Evolutionary conservation across 1,140 invertebrate species (phyloP).

Genomic region (Drosophila oshimai): DNA sequence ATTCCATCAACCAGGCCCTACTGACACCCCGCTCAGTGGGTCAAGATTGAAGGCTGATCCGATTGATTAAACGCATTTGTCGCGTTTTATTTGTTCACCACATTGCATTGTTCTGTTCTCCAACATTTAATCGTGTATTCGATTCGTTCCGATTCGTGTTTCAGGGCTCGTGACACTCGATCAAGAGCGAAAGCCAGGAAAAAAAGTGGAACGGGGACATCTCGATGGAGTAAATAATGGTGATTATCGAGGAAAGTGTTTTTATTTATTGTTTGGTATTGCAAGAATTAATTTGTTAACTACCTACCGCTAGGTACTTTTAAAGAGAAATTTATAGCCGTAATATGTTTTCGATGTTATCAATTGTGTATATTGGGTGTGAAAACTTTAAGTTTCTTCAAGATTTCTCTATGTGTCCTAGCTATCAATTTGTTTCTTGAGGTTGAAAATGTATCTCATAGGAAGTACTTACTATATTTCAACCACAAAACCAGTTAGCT

Average conservation of each 20-base stretch:
- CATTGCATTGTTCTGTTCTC: slow-evolving; percentile 35
- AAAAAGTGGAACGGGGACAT: slow-evolving; percentile 43
- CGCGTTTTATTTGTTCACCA: slow-evolving; percentile 24
- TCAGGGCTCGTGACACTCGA: slow-evolving; percentile 61
- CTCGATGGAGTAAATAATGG: background rate
- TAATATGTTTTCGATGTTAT: background rate
- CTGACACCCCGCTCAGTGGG: slow-evolving; percentile 43
- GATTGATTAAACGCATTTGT: slow-evolving; percentile 66
- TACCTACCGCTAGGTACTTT: no score
- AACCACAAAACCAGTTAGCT: slow-evolving; percentile 16
- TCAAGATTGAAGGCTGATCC: slow-evolving; percentile 71
- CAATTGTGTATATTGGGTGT: background rate
- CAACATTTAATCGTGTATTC: slow-evolving; percentile 65
- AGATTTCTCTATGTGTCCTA: background rate
- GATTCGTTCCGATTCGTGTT: slow-evolving; percentile 46
- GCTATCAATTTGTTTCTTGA: background rate
- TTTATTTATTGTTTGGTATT: background rate
- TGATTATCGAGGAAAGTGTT: background rate
- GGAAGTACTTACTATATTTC: slow-evolving; percentile 5
- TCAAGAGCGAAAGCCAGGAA: slow-evolving; percentile 15
- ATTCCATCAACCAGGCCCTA: slow-evolving; percentile 4
- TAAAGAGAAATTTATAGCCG: background rate
- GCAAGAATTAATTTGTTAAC: background rate
- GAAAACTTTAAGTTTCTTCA: background rate
- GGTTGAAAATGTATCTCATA: slow-evolving; percentile 3